Conservation (phyloP, 2,113 vertebrate genomes). For the Ciconia stormi region DNA sequence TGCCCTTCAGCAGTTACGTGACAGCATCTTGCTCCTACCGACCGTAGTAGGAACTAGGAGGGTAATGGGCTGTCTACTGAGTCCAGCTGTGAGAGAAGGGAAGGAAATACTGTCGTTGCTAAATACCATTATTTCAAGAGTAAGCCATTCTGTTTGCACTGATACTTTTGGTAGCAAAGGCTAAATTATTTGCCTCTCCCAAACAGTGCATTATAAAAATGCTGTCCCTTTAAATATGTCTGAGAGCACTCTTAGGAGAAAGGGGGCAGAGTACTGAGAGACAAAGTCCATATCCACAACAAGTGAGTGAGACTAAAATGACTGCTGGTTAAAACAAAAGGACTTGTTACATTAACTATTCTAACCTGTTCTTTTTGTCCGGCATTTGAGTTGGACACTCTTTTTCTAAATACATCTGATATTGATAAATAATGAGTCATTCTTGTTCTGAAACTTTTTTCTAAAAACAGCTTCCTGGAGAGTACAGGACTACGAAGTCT, state of each 20-base stretch:
- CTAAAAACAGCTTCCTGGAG: neutral
- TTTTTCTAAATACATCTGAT: neutral
- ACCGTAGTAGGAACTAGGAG: neutral
- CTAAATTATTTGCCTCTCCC: neutral
- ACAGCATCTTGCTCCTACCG: neutral
- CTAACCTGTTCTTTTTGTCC: neutral
- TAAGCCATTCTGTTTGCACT: neutral
- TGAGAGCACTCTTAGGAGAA: neutral
- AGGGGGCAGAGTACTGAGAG: neutral
- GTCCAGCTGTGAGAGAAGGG: neutral
- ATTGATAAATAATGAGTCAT: constrained; percentile 5
- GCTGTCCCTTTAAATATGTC: neutral
- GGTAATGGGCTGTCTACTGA: neutral
- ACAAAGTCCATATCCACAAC: neutral
- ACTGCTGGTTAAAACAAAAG: neutral
- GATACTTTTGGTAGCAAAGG: neutral
- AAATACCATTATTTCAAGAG: neutral
- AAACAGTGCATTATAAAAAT: neutral
- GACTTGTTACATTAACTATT: neutral
- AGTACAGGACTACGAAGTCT: neutral
- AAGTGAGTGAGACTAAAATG: neutral
- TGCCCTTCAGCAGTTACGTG: neutral
- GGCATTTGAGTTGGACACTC: neutral
- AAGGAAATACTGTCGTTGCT: neutral
- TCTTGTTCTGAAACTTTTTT: neutral